Evolutionary conservation across 2,888 invertebrate genomes (phyloP).

Genomic region (Platycheirus albimanus): DNA sequence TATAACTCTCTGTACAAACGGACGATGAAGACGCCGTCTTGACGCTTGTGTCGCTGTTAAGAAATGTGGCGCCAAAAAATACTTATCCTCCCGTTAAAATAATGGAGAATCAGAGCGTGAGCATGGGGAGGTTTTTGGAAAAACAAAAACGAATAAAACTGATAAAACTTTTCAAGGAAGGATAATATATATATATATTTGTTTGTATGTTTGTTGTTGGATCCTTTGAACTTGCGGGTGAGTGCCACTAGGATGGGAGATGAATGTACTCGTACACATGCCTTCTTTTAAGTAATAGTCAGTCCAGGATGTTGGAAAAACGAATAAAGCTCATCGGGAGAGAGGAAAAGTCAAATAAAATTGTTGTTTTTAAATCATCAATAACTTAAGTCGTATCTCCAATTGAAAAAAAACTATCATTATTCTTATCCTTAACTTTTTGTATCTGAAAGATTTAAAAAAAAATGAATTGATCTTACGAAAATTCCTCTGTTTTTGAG

Average conservation of each 20-base stretch:
- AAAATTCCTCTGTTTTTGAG: too few species aligned
- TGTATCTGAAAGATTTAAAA: background rate
- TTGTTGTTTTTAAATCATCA: slow-evolving; percentile 31
- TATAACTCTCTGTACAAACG: slow-evolving; percentile 71
- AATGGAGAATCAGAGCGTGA: background rate
- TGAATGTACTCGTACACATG: slow-evolving; percentile 26
- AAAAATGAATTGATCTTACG: too few species aligned
- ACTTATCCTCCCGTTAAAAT: slow-evolving; percentile 59
- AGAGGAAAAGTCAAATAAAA: slow-evolving; percentile 1
- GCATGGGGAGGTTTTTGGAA: slow-evolving; percentile 1
- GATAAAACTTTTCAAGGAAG: slow-evolving; percentile 62
- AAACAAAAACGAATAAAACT: slow-evolving; percentile 31
- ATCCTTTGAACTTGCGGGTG: slow-evolving; percentile 26
- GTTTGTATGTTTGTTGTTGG: slow-evolving; percentile 27
- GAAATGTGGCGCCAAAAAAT: slow-evolving; percentile 76
- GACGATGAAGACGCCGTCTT: slow-evolving; percentile 76
- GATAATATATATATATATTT: slow-evolving; percentile 28
- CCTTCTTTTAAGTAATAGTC: slow-evolving; percentile 30
- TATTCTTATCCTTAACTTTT: background rate
- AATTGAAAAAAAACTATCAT: slow-evolving; percentile 32
- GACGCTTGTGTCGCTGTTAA: slow-evolving; percentile 75
- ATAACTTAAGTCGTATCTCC: slow-evolving; percentile 35
- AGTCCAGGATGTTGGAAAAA: slow-evolving; percentile 21
- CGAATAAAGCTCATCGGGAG: slow-evolving; percentile 9
- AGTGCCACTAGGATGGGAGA: slow-evolving; percentile 31